phyloP scores from a whole-genome alignment of 2,113 vertebrate genomes.

The Caranx ignobilis region DNA sequence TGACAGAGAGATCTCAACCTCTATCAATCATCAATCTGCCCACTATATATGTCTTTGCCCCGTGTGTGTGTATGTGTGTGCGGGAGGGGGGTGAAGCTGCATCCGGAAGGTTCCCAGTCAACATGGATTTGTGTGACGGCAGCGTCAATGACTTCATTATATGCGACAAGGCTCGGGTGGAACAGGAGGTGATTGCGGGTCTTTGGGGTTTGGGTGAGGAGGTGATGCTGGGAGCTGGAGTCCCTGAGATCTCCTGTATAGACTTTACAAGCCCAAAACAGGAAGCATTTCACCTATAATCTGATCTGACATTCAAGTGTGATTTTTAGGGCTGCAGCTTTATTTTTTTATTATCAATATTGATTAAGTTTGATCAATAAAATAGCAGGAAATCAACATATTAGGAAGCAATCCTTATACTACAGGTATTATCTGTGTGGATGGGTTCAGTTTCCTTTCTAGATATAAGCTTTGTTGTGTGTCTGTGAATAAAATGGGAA shows the following conservation, averaged over 20 bases:
- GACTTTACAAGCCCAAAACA: conserved; percentile 16
- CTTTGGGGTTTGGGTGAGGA: conserved; percentile 41
- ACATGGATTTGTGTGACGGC: conserved; percentile 79
- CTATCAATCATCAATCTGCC: conserved; percentile 83
- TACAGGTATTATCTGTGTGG: not conserved
- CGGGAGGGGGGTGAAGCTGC: conserved; percentile 42
- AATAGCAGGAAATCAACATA: not conserved
- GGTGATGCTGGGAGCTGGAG: conserved; percentile 49
- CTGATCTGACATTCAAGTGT: conserved; percentile 26
- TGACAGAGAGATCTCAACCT: conserved; percentile 82
- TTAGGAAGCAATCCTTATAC: not conserved
- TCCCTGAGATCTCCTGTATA: conserved; percentile 7
- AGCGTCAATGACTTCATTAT: conserved; percentile 73
- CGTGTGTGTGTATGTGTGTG: conserved; percentile 51
- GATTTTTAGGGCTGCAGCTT: not conserved
- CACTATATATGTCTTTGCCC: conserved; percentile 76
- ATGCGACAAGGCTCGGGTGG: conserved; percentile 68
- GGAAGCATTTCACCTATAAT: conserved; percentile 22
- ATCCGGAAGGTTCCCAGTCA: conserved; percentile 83
- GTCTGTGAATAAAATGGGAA: not conserved
- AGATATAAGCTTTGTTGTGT: not conserved
- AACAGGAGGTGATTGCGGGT: conserved; percentile 50
- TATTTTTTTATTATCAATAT: not conserved
- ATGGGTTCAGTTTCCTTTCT: not conserved
- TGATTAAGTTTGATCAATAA: not conserved